phyloP scores from a whole-genome alignment of 2,797 vertebrate genomes.

The Leptatherina wallacei region DNA sequence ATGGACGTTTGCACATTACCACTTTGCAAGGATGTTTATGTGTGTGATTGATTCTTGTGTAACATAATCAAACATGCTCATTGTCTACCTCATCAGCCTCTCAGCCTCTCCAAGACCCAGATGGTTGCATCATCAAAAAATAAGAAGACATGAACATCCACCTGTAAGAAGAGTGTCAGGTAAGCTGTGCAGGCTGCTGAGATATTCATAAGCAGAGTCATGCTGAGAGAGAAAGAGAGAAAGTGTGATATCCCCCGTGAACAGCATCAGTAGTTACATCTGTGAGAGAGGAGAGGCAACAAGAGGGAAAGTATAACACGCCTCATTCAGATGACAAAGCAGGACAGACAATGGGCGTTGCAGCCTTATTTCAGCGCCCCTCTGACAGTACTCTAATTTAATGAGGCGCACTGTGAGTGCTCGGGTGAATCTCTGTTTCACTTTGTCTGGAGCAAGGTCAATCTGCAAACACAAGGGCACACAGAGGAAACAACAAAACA shows the following conservation, averaged over 20 bases:
- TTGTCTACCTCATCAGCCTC: conserved; percentile 35
- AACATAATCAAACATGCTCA: conserved; percentile 38
- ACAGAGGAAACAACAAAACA: conserved; percentile 63
- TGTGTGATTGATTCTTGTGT: conserved; percentile 20
- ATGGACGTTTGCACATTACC: conserved; percentile 1
- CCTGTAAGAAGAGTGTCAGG: conserved; percentile 36
- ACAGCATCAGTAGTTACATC: conserved; percentile 53
- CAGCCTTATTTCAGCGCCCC: conserved; percentile 71
- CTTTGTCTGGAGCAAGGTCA: conserved; percentile 78
- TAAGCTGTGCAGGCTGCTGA: conserved; percentile 37
- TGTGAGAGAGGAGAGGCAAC: conserved; percentile 43
- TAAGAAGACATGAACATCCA: conserved; percentile 42
- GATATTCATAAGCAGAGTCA: conserved; percentile 41
- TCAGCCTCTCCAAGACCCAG: conserved; percentile 29
- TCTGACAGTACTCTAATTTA: conserved; percentile 74
- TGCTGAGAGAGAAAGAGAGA: conserved; percentile 15
- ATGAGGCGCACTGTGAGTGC: conserved; percentile 69
- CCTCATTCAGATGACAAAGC: conserved; percentile 69
- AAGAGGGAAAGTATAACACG: conserved; percentile 40
- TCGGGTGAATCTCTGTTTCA: conserved; percentile 57
- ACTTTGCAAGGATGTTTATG: conserved; percentile 28
- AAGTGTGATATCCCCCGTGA: conserved; percentile 43
- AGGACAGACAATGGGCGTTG: conserved; percentile 62
- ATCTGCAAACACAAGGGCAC: conserved; percentile 67
- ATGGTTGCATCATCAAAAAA: conserved; percentile 53